Evolutionary conservation across 1,140 invertebrate species (phyloP).

Genomic region (Eupristina koningsbergeri): DNA sequence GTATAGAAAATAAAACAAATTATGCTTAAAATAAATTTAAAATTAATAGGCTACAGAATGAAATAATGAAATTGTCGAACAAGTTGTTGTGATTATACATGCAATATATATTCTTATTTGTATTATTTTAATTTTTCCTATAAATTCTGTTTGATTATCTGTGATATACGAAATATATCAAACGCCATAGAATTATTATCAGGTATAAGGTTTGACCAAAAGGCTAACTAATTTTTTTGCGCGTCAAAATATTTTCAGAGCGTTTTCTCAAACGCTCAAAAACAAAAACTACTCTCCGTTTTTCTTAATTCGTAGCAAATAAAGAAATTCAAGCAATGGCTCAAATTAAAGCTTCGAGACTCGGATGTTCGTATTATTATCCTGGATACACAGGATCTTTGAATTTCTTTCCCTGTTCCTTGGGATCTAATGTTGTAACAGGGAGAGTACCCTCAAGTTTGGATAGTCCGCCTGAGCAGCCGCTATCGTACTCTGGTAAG

Average conservation of each 20-base stretch:
- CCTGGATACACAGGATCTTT: constrained; percentile 48
- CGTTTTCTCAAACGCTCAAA: background rate
- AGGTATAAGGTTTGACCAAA: background rate
- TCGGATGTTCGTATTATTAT: constrained; percentile 36
- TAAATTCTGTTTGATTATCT: background rate
- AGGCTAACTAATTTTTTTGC: background rate
- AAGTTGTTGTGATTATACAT: too few species aligned
- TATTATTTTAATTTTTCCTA: too few species aligned
- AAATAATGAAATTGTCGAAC: too few species aligned
- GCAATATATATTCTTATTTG: too few species aligned
- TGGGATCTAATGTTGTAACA: constrained; percentile 49
- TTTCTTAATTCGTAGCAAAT: constrained; percentile 52
- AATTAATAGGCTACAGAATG: too few species aligned
- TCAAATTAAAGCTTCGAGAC: constrained; percentile 35
- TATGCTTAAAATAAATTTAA: too few species aligned
- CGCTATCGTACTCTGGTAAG: constrained; percentile 61
- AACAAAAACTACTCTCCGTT: background rate
- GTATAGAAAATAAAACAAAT: too few species aligned
- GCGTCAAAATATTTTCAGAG: background rate
- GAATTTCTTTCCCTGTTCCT: constrained; percentile 49
- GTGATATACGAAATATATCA: background rate
- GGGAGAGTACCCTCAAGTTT: constrained; percentile 54
- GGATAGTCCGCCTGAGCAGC: constrained; percentile 57
- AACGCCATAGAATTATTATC: background rate
- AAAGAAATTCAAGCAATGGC: constrained; percentile 56